phyloP scores from a whole-genome alignment of 2,113 vertebrate species.

The Leptocoma aspasia region DNA sequence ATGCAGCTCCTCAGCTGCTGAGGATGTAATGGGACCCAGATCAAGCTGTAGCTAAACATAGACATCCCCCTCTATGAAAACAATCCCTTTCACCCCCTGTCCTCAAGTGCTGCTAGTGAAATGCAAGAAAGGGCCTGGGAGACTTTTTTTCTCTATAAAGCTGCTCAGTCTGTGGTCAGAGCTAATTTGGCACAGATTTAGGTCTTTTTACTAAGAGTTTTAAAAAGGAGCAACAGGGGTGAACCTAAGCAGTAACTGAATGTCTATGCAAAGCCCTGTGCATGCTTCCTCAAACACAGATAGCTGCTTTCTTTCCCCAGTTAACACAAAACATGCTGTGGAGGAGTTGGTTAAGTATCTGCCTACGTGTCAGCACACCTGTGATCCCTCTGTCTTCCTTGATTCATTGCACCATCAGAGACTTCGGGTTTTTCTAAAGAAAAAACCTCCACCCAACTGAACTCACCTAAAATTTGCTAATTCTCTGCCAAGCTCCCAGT shows the following conservation, averaged over 20 bases:
- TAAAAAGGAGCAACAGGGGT: neutral
- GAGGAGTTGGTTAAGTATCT: neutral
- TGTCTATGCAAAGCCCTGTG: neutral
- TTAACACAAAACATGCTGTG: neutral
- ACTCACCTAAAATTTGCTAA: neutral
- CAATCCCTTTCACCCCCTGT: neutral
- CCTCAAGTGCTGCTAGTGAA: neutral
- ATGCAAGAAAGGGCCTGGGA: neutral
- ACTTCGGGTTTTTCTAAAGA: neutral
- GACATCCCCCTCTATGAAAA: neutral
- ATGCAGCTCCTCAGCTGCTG: neutral
- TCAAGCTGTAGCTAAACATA: neutral
- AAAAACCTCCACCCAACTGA: neutral
- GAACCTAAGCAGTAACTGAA: neutral
- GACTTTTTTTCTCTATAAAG: neutral
- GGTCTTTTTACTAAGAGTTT: neutral
- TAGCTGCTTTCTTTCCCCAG: neutral
- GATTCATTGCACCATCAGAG: neutral
- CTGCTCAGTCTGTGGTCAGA: neutral
- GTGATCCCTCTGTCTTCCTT: neutral
- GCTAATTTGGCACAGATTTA: neutral
- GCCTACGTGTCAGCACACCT: fast-evolving
- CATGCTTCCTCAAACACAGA: neutral
- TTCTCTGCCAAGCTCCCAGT: neutral
- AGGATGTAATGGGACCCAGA: neutral